Evolutionary conservation across 2,113 vertebrate species (phyloP), one percentile per base, ranked within the genome.

Genomic region (Malurus alboscapulatus): DNA sequence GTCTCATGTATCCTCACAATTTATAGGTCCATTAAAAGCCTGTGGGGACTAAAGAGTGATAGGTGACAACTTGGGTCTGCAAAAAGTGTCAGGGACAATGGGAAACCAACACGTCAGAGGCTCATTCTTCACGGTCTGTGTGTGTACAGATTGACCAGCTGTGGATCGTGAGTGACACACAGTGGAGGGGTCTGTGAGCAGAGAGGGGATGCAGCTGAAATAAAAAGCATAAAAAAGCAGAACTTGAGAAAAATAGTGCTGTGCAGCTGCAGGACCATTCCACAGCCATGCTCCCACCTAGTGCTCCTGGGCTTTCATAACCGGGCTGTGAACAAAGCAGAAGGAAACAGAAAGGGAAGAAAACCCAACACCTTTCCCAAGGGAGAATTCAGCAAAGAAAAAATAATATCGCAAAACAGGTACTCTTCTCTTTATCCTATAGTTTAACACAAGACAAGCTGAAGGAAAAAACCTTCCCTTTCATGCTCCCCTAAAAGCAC

Each of bases 51-150:
- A 17, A 17, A 29, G 34, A 17, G 14, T 59, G 40, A 36, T 4
- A 1, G 12, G 21, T 63, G 32, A 32, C 12, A 2, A 14, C 2
- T 4, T 40, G 30, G 26, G 24, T 12, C 27, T 30, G 25, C 13
- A 29, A n/a, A 25, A 44, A 34, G 26, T 0, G 0, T 4, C 27
- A 83, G 54, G 40, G 26, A 27, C 25, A n/a, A 13, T 3, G 34
- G 30, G 76, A 76, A 84, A 21, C 40, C 27, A 40, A 5, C 9
- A 5, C 4, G 4, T 17, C 30, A 88, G 38, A 58, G 32, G 48
- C 12, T 66, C 16, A 3, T 26, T 92, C 67, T 75, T 55, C 32
- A 67, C 55, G 44, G 26, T 17, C 6, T 0, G 3, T 7, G 10
- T 27, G 12, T 27, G 12, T 19, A 32, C 7, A 61, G 51, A 17